phyloP scores from a whole-genome alignment of 2,888 invertebrate species.

The Sminthurides aquaticus region DNA sequence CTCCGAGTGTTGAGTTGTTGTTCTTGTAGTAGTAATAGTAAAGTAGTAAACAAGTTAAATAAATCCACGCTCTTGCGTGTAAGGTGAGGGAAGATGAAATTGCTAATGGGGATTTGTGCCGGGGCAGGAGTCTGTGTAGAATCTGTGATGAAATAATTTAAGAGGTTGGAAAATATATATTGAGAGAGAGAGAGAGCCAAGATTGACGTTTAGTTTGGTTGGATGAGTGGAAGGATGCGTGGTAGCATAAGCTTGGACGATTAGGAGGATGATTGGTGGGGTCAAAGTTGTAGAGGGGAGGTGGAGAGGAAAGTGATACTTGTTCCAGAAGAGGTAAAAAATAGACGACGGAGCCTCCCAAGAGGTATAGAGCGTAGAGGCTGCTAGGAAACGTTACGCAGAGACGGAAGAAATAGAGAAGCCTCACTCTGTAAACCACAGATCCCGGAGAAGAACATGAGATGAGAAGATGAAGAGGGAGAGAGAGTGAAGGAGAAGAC shows the following conservation, averaged over 20 bases:
- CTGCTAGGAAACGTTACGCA: too few species aligned
- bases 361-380: too few species aligned
- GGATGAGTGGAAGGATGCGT: not conserved
- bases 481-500: too few species aligned
- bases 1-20: too few species aligned
- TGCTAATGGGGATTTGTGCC: not conserved
- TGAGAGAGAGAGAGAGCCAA: not conserved
- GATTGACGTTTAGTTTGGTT: not conserved
- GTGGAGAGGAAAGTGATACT: not conserved
- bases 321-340: too few species aligned
- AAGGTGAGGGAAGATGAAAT: too few species aligned
- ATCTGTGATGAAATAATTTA: not conserved
- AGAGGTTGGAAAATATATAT: not conserved
- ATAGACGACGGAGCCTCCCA: too few species aligned
- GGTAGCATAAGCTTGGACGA: not conserved
- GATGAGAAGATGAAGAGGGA: too few species aligned
- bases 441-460: too few species aligned
- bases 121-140: not conserved
- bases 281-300: not conserved
- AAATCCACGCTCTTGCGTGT: too few species aligned
- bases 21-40: not conserved
- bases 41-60: not conserved
- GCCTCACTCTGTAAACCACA: too few species aligned
- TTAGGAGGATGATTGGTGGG: not conserved
- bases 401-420: too few species aligned